phyloP scores from a whole-genome alignment of 2,113 vertebrate species.

The Pluvialis apricaria region DNA sequence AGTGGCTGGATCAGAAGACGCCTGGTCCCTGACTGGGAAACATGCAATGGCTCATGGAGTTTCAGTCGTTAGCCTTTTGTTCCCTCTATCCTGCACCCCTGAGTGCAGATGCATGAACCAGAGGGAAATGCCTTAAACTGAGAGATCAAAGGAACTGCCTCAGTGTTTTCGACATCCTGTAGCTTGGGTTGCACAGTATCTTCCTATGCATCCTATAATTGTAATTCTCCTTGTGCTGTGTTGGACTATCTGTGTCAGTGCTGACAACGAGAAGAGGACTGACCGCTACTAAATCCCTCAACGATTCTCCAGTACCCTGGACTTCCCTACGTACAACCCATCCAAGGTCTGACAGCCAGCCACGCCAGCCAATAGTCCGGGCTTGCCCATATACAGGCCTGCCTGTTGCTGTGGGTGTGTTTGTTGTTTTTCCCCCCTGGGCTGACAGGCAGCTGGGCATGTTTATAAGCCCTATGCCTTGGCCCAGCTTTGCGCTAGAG shows the following conservation, averaged over 20 bases:
- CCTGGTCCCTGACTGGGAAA: background rate
- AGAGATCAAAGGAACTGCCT: background rate
- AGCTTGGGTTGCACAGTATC: background rate
- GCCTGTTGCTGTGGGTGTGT: background rate
- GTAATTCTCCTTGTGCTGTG: background rate
- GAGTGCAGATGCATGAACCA: background rate
- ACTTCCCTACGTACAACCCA: background rate
- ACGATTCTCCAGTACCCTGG: background rate
- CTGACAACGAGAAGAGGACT: background rate
- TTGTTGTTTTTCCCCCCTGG: background rate
- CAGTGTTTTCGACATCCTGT: accelerated
- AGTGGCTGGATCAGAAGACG: background rate
- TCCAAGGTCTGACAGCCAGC: background rate
- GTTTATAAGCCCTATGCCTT: background rate
- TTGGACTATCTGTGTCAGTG: background rate
- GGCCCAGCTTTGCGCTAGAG: background rate
- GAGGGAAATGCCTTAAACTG: background rate
- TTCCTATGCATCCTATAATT: background rate
- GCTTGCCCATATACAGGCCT: slow-evolving; percentile 36
- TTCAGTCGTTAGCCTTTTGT: background rate
- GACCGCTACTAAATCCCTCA: background rate
- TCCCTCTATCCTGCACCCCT: background rate
- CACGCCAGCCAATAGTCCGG: background rate
- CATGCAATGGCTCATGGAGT: background rate
- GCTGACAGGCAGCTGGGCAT: slow-evolving; percentile 28